phyloP scores from a whole-genome alignment of 1,140 invertebrate species.

The Drosophila busckii region DNA sequence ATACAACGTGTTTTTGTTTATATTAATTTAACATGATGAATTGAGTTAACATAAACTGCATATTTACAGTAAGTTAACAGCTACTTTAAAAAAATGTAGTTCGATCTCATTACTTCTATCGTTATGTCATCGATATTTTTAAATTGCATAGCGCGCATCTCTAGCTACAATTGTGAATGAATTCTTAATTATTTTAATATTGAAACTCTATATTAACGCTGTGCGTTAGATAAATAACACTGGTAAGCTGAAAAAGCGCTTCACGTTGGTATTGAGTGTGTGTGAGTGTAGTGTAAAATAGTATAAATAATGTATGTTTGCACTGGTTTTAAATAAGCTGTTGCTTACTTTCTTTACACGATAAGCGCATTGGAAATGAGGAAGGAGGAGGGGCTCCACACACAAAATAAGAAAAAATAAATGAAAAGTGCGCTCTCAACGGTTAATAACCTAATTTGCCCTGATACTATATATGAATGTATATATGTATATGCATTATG shows the following conservation, averaged over 20 bases:
- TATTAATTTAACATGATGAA: too few relatives aligned
- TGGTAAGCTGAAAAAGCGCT: conserved; percentile 18
- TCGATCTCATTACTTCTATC: too few relatives aligned
- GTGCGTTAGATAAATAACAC: neutral
- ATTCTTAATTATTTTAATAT: conserved; percentile 32
- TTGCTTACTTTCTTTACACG: neutral
- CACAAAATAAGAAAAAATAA: conserved; percentile 5
- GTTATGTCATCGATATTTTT: too few relatives aligned
- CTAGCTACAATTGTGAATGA: too few relatives aligned
- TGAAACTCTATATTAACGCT: conserved; percentile 16
- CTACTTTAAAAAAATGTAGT: too few relatives aligned
- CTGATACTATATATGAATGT: neutral
- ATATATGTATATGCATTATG: conserved; percentile 11
- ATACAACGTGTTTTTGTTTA: too few relatives aligned
- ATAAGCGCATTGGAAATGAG: neutral
- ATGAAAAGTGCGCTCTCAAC: conserved; percentile 1
- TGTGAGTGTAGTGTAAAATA: too few relatives aligned
- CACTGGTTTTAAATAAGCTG: neutral
- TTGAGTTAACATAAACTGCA: too few relatives aligned
- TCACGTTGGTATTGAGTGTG: too few relatives aligned
- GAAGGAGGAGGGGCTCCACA: neutral
- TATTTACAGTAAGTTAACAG: too few relatives aligned
- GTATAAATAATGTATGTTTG: too few relatives aligned
- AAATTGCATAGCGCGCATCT: too few relatives aligned
- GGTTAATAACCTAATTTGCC: conserved; percentile 16